A percentile compares a stretch with the other conserved stretches of the same genome.
Conservation (phyloP, 2,797 vertebrate species). For the Typhlichthys subterraneus region DNA sequence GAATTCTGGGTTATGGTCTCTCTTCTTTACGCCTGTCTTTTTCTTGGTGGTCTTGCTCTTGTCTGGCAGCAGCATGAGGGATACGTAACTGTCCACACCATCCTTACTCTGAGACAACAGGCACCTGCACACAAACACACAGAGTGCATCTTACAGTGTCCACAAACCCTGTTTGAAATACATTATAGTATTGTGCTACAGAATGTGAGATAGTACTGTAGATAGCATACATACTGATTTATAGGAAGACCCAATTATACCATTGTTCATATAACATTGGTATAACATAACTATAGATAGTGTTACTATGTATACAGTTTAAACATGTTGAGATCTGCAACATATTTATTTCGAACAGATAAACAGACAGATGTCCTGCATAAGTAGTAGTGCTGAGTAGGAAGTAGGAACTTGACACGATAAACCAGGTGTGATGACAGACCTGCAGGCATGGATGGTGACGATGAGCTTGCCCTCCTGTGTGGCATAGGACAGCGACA, state of each 20-base stretch:
- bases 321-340: too few relatives aligned
- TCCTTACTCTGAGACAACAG: conserved; percentile 81
- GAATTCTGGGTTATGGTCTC: conserved; percentile 85
- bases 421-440: conserved; percentile 6
- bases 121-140: conserved; percentile 65
- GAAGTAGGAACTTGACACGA: too few relatives aligned
- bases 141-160: neutral
- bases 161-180: neutral
- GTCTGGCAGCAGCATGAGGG: conserved; percentile 88
- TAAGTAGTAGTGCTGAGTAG: too few relatives aligned
- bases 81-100: conserved; percentile 86
- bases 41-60: conserved; percentile 88
- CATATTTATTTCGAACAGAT: too few relatives aligned
- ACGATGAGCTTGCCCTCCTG: conserved; percentile 80
- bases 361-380: too few relatives aligned
- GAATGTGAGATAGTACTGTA: too few relatives aligned
- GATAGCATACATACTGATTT: too few relatives aligned
- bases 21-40: conserved; percentile 88
- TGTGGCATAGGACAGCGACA: conserved; percentile 80
- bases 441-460: conserved; percentile 86
- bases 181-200: too few relatives aligned
- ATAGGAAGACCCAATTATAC: too few relatives aligned
- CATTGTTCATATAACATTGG: too few relatives aligned
- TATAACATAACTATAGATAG: too few relatives aligned
- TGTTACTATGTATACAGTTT: too few relatives aligned